A percentile compares a stretch with the other conserved stretches of the same genome.
phyloP scores from a whole-genome alignment of 2,797 vertebrate genomes.

The Darevskia mixta region DNA sequence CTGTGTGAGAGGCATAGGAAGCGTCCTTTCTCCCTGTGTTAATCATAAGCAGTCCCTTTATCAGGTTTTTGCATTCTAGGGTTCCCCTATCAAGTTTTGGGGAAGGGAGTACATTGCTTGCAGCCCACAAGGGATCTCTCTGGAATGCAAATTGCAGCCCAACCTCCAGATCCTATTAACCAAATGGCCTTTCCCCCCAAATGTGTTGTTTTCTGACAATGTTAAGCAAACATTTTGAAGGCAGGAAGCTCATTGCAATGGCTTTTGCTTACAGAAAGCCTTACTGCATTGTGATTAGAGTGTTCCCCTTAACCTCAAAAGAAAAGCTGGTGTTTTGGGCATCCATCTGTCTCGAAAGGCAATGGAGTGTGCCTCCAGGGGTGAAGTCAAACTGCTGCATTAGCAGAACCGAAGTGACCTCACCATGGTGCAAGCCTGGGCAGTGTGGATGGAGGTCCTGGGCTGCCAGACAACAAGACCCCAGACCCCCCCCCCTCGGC shows the following conservation, averaged over 20 bases:
- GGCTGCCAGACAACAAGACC: too few relatives aligned
- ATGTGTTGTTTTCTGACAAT: conserved; percentile 47
- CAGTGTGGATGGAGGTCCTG: too few relatives aligned
- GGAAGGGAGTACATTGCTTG: conserved; percentile 29
- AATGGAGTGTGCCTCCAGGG: too few relatives aligned
- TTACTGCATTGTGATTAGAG: background rate
- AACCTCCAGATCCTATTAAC: conserved; percentile 39
- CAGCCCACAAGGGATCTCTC: conserved; percentile 34
- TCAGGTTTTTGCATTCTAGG: accelerated
- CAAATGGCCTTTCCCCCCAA: conserved; percentile 54
- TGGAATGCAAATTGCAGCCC: conserved; percentile 38
- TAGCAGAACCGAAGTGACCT: too few relatives aligned
- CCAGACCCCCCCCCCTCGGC: too few relatives aligned
- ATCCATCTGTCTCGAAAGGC: too few relatives aligned
- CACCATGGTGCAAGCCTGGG: too few relatives aligned
- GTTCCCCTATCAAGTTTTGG: conserved; percentile 7
- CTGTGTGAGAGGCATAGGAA: background rate
- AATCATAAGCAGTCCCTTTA: conserved; percentile 8
- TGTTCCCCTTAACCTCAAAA: background rate
- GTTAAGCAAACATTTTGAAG: conserved; percentile 44
- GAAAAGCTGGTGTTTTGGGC: background rate
- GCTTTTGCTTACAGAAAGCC: background rate
- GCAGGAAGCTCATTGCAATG: background rate
- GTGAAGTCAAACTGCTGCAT: too few relatives aligned
- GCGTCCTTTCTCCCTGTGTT: conserved; percentile 1